Base-by-base conservation (phyloP, 2,113 vertebrate species). In the Podocnemis expansa region DNA sequence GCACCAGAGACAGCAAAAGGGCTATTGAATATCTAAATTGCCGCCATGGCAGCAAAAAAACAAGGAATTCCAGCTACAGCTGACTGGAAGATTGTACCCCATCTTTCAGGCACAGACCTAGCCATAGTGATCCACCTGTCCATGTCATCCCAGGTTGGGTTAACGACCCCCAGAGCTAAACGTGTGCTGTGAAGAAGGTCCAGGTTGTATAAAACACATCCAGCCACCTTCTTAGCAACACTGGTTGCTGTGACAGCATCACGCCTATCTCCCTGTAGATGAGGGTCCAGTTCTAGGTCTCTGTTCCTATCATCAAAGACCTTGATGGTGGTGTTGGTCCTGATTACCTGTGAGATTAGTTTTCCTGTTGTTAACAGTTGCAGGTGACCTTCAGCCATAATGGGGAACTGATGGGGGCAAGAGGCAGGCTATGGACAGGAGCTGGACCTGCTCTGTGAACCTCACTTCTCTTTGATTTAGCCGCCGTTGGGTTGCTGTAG, bases 51-150 rank as follows among this genome's bases (percentile, higher is more conserved):
- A 22, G 27, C n/a, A 25, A 41, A 24, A 13, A 12, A 13, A 12
- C 12, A 41, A 45, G 22, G 60, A 60, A 10, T 21, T 79, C 17
- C 7, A 41, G 12, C 34, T 85, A 80, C 0, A 5, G 14, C 60
- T 43, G 70, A 8, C 25, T 31, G 16, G 49, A 13, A 78, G n/a
- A 43, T 34, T 73, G 34, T 19, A 73, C 67, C 31, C 51, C 0
- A 0, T 34, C 17, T 22, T 41, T 7, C 24, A 5, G 78, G 2
- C 16, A 17, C 11, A 17, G 43, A 29, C 52, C 7, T 52, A 60
- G 12, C 67, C 31, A 41, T 19, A 19, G 1, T 22, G 49, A 38
- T 55, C 58, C 56, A 0, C 49, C 58, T 14, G 29, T 60, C 31
- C 58, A 60, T 13, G 14, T 31, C 6, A 34, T 60, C 58, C 58